phyloP scores from a whole-genome alignment of 1,140 invertebrate species.

The Apis dorsata region DNA sequence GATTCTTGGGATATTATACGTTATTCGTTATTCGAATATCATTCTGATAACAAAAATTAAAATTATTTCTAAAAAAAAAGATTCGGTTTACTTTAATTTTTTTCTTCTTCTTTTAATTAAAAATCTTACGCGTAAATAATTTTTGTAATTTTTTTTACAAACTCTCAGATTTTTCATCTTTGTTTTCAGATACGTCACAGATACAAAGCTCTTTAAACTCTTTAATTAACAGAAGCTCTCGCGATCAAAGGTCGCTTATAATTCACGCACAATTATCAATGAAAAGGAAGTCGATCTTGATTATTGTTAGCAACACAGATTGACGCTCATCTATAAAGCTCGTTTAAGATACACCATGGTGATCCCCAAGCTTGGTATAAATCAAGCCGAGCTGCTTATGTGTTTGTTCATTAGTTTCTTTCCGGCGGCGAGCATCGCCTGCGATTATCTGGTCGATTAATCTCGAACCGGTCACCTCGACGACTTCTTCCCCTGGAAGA shows the following conservation, averaged over 20 bases:
- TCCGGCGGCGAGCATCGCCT: constrained; percentile 56
- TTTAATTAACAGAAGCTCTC: too few species aligned
- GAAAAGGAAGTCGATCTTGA: constrained; percentile 22
- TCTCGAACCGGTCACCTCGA: constrained; percentile 53
- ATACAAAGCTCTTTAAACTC: neutral
- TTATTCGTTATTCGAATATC: too few species aligned
- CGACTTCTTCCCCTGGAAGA: constrained; percentile 15
- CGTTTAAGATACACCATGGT: constrained; percentile 31
- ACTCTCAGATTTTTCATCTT: too few species aligned
- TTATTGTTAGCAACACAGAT: neutral
- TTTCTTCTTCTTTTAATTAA: too few species aligned
- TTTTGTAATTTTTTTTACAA: too few species aligned
- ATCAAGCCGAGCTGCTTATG: constrained; percentile 55
- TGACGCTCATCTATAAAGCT: constrained; percentile 20
- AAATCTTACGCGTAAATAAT: too few species aligned
- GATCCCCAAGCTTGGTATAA: constrained; percentile 45
- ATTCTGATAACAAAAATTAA: too few species aligned
- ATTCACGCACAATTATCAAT: constrained; percentile 7
- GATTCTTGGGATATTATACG: too few species aligned
- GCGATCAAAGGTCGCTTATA: neutral
- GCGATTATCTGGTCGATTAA: constrained; percentile 63
- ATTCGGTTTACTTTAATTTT: too few species aligned
- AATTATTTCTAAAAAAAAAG: too few species aligned
- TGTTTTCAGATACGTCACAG: too few species aligned
- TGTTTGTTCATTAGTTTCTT: constrained; percentile 64